A percentile compares a stretch with the other conserved stretches of the same genome.
Conservation (phyloP, 2,797 vertebrate genomes). For the Clamator glandarius region DNA sequence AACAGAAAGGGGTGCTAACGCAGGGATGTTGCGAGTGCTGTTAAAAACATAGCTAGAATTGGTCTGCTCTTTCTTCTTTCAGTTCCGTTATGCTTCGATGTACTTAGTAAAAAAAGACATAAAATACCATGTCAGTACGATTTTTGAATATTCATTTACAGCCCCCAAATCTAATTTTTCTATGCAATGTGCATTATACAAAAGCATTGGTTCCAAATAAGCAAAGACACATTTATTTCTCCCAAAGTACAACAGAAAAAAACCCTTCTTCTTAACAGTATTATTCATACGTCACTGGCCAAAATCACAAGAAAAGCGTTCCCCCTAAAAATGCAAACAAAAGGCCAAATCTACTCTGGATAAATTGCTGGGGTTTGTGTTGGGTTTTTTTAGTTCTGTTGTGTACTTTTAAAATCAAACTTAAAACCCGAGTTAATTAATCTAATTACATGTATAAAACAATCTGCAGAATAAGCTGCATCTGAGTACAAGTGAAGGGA, state of each 20-base stretch:
- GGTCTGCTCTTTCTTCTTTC: background rate
- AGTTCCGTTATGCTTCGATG: background rate
- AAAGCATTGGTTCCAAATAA: background rate
- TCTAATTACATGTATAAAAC: background rate
- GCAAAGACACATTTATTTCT: background rate
- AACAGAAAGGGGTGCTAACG: background rate
- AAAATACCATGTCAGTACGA: background rate
- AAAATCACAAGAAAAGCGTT: background rate
- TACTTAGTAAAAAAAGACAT: background rate
- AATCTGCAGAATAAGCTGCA: background rate
- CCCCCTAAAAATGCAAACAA: background rate
- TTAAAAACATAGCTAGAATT: background rate
- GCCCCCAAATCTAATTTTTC: background rate
- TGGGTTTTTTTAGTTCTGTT: background rate
- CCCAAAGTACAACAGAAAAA: background rate
- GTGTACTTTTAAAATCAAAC: background rate
- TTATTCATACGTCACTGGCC: background rate
- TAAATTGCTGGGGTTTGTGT: background rate
- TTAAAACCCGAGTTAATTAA: background rate
- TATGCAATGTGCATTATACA: background rate
- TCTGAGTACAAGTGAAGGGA: background rate
- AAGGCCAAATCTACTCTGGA: background rate
- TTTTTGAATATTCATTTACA: background rate
- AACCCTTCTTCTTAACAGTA: background rate
- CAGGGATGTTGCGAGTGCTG: background rate